These are phyloP conservation scores for Xyrauchen texanus DNA, from an alignment of 2,113 vertebrate genomes.

Conservation along the genomic window DNA sequence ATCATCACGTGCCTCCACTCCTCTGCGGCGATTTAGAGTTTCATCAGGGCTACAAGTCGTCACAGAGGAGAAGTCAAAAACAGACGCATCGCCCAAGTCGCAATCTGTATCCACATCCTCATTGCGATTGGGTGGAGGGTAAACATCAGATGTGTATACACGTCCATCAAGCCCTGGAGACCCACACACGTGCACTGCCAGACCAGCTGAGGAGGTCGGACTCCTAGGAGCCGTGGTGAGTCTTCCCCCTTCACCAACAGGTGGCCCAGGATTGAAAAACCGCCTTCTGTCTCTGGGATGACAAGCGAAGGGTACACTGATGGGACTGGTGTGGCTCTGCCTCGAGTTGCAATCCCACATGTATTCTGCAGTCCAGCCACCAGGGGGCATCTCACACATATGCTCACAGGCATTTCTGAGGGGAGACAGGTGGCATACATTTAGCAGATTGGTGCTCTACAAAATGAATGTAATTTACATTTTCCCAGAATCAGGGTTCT, in stretches of 20 bases:
- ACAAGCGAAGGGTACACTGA: slow-evolving; percentile 12
- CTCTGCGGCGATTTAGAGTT: slow-evolving; percentile 59
- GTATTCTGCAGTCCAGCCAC: slow-evolving; percentile 26
- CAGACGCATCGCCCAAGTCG: slow-evolving; percentile 66
- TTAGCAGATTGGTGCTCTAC: not conserved
- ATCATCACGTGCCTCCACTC: slow-evolving; percentile 47
- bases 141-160: slow-evolving; percentile 36
- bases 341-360: slow-evolving; percentile 20
- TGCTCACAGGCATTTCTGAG: slow-evolving; percentile 40
- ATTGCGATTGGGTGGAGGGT: slow-evolving; percentile 1
- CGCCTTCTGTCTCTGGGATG: not conserved
- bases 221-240: not conserved
- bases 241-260: not conserved
- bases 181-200: slow-evolving; percentile 45
- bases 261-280: slow-evolving; percentile 29
- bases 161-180: slow-evolving; percentile 43
- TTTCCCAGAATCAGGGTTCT: too few relatives aligned
- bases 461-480: too few relatives aligned
- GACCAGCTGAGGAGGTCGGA: slow-evolving; percentile 27
- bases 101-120: slow-evolving; percentile 68
- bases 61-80: slow-evolving; percentile 77
- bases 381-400: slow-evolving; percentile 12
- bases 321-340: slow-evolving; percentile 2
- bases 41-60: slow-evolving; percentile 75
- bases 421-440: not conserved